Conservation (phyloP, 2,113 vertebrate species). For the Alethe diademata region DNA sequence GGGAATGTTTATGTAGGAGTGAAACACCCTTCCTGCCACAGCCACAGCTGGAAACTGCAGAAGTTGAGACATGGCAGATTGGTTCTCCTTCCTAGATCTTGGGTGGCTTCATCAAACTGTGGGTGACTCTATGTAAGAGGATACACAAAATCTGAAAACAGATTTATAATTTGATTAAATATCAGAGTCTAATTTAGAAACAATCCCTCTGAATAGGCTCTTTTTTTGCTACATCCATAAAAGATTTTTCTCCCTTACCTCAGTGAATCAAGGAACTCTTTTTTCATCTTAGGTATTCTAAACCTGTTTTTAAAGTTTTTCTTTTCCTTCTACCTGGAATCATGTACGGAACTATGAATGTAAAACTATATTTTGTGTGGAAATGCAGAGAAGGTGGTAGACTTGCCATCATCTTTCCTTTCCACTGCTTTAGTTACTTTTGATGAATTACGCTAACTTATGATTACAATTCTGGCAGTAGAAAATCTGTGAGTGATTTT, state of each 20-base stretch:
- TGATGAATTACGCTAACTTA: not conserved
- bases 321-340: not conserved
- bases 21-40: not conserved
- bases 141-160: not conserved
- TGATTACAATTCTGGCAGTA: not conserved
- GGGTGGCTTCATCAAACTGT: not conserved
- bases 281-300: not conserved
- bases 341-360: not conserved
- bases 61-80: not conserved
- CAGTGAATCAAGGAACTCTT: not conserved
- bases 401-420: not conserved
- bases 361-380: not conserved
- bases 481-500: not conserved
- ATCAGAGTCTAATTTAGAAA: not conserved
- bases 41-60: not conserved
- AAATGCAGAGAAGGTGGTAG: not conserved
- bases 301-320: not conserved
- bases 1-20: not conserved
- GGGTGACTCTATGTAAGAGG: not conserved
- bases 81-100: not conserved
- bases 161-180: not conserved
- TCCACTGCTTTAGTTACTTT: not conserved
- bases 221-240: not conserved
- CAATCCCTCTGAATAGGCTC: rapidly evolving
- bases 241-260: not conserved